Evolutionary conservation across 2,113 vertebrate species (phyloP).

Genomic region (Myrmecobius fasciatus): DNA sequence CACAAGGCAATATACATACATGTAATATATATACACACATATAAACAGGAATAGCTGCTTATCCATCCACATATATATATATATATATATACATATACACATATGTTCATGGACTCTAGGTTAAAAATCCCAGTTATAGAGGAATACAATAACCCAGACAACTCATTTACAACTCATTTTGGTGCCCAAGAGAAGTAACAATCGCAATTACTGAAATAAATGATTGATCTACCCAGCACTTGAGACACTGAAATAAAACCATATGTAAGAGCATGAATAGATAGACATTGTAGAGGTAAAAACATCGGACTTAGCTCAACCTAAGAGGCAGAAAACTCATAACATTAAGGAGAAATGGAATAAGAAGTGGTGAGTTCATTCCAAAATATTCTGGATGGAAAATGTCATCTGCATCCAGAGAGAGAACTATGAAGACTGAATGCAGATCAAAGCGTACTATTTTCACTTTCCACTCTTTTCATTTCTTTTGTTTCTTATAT

Average conservation of each 20-base stretch:
- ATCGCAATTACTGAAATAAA: not conserved
- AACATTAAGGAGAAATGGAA: not conserved
- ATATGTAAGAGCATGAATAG: not conserved
- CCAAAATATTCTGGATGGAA: no score
- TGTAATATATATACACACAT: no score
- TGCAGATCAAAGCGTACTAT: no score
- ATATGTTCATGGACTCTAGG: not conserved
- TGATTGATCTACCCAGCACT: not conserved
- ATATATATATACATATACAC: accelerated
- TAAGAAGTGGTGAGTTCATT: not conserved
- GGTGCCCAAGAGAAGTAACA: not conserved
- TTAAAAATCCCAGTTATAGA: not conserved
- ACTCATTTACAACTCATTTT: not conserved
- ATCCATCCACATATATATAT: no score
- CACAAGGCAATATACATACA: no score
- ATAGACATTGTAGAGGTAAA: not conserved
- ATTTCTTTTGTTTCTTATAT: no score
- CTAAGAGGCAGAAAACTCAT: not conserved
- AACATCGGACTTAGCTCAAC: not conserved
- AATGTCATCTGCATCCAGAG: no score
- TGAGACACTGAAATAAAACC: not conserved
- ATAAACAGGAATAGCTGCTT: no score
- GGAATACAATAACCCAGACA: not conserved
- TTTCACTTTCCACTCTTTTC: no score
- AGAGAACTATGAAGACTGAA: no score